A percentile compares a stretch with the other conserved stretches of the same genome.
These are phyloP conservation scores for Leptodactylus fuscus DNA, from an alignment of 2,113 vertebrate genomes.

Conservation along the genomic window DNA sequence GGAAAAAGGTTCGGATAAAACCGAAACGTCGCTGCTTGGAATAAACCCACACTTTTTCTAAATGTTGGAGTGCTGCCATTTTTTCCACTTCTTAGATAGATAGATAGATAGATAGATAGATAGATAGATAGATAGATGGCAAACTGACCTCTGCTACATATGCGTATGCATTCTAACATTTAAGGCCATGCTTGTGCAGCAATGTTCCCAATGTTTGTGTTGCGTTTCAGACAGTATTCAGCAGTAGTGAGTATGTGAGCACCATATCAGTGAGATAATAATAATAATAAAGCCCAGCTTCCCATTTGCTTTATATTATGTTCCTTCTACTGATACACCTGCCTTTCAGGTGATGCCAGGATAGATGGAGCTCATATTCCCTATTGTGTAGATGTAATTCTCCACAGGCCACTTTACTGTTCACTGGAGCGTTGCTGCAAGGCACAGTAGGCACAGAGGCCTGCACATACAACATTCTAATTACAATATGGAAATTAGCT, in stretches of 20 bases:
- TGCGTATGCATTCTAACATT: not conserved
- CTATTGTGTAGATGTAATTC: conserved; percentile 51
- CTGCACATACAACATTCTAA: conserved; percentile 56
- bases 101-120: too few species aligned
- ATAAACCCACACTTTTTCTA: too few species aligned
- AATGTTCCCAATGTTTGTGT: not conserved
- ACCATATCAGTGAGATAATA: conserved; percentile 31
- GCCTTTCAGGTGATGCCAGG: conserved; percentile 44
- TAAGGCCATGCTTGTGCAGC: not conserved
- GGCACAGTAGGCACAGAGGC: conserved; percentile 41
- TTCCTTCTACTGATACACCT: conserved; percentile 35
- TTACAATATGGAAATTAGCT: conserved; percentile 60
- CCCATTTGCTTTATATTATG: not conserved
- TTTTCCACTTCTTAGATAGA: too few species aligned
- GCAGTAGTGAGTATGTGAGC: not conserved
- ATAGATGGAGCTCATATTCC: conserved; percentile 57
- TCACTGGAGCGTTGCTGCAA: conserved; percentile 54
- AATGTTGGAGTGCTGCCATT: too few species aligned
- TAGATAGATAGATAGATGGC: too few species aligned
- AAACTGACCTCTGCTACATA: not conserved
- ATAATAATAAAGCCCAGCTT: not conserved
- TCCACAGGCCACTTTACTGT: conserved; percentile 56
- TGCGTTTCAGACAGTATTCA: not conserved
- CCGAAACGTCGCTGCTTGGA: too few species aligned
- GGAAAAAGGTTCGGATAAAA: too few species aligned